Evolutionary conservation across 2,888 invertebrate genomes (phyloP).

Genomic region (Incurvaria masculella): DNA sequence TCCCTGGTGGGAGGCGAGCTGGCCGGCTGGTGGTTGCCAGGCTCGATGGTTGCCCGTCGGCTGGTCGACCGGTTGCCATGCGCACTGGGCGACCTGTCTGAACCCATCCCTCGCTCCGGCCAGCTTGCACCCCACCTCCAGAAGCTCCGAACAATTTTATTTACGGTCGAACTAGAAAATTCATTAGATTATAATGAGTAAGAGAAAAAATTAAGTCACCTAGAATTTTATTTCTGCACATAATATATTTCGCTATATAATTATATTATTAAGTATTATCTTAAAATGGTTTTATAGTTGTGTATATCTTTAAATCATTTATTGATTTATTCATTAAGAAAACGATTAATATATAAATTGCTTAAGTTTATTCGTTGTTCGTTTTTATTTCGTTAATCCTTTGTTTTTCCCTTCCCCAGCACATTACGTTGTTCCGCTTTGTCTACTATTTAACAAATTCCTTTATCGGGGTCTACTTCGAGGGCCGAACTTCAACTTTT

Average conservation of each 20-base stretch:
- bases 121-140: too few species aligned
- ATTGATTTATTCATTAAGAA: conserved; percentile 56
- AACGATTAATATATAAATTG: conserved; percentile 57
- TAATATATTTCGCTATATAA: conserved; percentile 57
- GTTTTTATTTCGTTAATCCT: conserved; percentile 34
- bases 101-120: too few species aligned
- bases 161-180: conserved; percentile 36
- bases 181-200: conserved; percentile 52
- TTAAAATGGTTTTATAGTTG: conserved; percentile 54
- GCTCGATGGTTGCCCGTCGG: background rate
- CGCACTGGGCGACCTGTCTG: too few species aligned
- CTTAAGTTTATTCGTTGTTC: conserved; percentile 56
- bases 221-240: conserved; percentile 59
- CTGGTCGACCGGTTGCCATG: too few species aligned
- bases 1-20: background rate
- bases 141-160: background rate
- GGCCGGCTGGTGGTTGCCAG: background rate
- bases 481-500: conserved; percentile 45
- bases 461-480: background rate
- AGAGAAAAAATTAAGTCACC: conserved; percentile 56
- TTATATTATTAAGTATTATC: conserved; percentile 58
- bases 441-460: conserved; percentile 30
- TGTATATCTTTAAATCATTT: conserved; percentile 57
- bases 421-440: conserved; percentile 30
- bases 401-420: conserved; percentile 35